phyloP scores from a whole-genome alignment of 2,113 vertebrate species.

The Epinephelus fuscoguttatus region DNA sequence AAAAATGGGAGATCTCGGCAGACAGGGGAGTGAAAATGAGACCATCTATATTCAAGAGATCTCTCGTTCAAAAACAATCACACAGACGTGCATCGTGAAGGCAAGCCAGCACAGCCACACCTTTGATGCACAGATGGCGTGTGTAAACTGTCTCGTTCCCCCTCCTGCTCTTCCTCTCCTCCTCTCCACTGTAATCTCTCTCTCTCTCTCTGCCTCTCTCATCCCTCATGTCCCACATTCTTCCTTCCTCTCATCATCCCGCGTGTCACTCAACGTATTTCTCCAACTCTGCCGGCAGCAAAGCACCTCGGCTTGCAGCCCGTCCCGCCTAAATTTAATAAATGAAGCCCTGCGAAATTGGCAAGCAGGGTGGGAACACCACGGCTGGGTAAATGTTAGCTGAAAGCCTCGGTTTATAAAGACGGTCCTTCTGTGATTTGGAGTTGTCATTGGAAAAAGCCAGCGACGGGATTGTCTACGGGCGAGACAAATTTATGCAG shows the following conservation, averaged over 20 bases:
- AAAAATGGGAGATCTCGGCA: slow-evolving; percentile 24
- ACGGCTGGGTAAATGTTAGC: slow-evolving; percentile 44
- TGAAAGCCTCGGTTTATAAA: slow-evolving; percentile 37
- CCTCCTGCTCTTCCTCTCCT: slow-evolving; percentile 47
- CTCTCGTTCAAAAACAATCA: slow-evolving; percentile 71
- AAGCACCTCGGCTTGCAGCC: slow-evolving; percentile 26
- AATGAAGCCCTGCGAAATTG: slow-evolving; percentile 48
- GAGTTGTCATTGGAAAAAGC: slow-evolving; percentile 42
- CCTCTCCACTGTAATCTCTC: slow-evolving; percentile 23
- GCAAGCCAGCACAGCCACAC: slow-evolving; percentile 55
- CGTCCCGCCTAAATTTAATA: slow-evolving; percentile 51
- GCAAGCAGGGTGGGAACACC: slow-evolving; percentile 11
- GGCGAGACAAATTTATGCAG: slow-evolving; percentile 14
- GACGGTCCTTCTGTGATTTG: not conserved
- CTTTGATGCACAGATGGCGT: slow-evolving; percentile 73
- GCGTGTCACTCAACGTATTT: slow-evolving; percentile 52
- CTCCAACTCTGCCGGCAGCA: slow-evolving; percentile 42
- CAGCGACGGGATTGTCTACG: slow-evolving; percentile 26
- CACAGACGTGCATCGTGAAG: slow-evolving; percentile 42
- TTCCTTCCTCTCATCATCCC: slow-evolving; percentile 50
- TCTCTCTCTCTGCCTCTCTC: slow-evolving; percentile 27
- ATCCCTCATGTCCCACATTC: slow-evolving; percentile 55
- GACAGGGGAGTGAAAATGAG: slow-evolving; percentile 63
- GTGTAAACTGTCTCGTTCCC: slow-evolving; percentile 61
- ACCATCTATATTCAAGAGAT: slow-evolving; percentile 75